Evolutionary conservation across 2,797 vertebrate species (phyloP), one percentile per base, ranked within the genome.

Genomic region (Takifugu ocellatus): DNA sequence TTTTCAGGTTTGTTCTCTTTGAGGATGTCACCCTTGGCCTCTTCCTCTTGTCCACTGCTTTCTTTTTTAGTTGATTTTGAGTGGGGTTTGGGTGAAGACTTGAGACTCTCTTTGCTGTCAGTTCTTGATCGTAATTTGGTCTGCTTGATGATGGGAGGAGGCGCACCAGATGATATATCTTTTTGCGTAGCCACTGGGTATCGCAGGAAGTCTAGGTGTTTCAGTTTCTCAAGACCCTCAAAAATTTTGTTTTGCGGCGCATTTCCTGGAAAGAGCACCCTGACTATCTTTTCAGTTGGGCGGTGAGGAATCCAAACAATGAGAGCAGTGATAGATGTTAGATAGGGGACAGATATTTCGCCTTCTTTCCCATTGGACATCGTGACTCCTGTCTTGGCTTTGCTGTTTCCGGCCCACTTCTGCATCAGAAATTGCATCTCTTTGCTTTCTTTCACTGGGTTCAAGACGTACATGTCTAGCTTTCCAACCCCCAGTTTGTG

Each of bases 371-470:
- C 97, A 48, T 88, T 99, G 25, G 95, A 79, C 27, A 99, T 90
- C 54, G 87, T 87, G n/a, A 99, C 97, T 8, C 97, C 97, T 8
- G 97, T 99, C 86, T 98, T 99, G 60, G 97, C 97, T 84, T 99
- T 99, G 84, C 97, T 99, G 67, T 99, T 99, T 15, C 97, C 97
- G 16, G 95, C 93, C 97, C 97, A 99, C 78, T 98, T 98, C 68
- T 99, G 97, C 97, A 99, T 98, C 29, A 99, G 92, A 78, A 99
- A 99, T 71, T 98, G 97, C 97, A 99, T 99, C 88, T 99, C 97
- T 81, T 99, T 99, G 90, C 96, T 98, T 76, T 99, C 97, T 69
- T 98, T 98, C 21, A 98, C 94, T 10, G 97, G 97, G 71, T 99
- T 99, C 64, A 99, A 84, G 58, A 99, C 73, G 11, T 98, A 99